These are phyloP conservation scores for Prosapia bicincta DNA, from an alignment of 2,888 invertebrate species.

Conservation along the genomic window DNA sequence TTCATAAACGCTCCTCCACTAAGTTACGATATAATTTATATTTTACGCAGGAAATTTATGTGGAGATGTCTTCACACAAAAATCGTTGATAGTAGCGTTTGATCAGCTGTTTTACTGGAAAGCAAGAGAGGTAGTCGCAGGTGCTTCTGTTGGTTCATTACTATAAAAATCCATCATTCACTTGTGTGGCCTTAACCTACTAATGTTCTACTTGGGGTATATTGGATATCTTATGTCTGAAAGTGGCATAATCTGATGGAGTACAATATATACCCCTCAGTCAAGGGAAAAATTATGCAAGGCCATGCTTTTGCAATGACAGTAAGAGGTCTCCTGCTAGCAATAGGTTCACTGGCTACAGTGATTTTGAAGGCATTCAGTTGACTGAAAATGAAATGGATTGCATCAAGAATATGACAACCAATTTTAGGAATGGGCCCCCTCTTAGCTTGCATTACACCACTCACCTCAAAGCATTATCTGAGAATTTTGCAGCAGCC, in stretches of 20 bases:
- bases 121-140: slow-evolving; percentile 6
- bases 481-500: neutral
- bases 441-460: neutral
- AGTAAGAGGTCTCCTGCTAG: slow-evolving; percentile 39
- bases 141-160: neutral
- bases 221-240: slow-evolving; percentile 17
- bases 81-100: slow-evolving; percentile 2
- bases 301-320: slow-evolving; percentile 41
- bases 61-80: neutral
- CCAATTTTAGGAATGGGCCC: neutral
- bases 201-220: slow-evolving; percentile 11
- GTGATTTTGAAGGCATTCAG: neutral
- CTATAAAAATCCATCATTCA: neutral
- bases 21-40: neutral
- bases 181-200: slow-evolving; percentile 18
- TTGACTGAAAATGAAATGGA: slow-evolving; percentile 8
- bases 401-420: neutral
- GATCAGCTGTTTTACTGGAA: slow-evolving; percentile 19
- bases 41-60: neutral
- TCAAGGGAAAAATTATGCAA: slow-evolving; percentile 37
- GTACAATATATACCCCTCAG: neutral
- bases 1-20: neutral
- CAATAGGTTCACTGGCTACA: slow-evolving; percentile 34
- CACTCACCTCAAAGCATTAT: neutral
- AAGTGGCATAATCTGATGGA: slow-evolving; percentile 5